Evolutionary conservation across 2,888 invertebrate genomes (phyloP).

Genomic region (Pyrrhosoma nymphula): DNA sequence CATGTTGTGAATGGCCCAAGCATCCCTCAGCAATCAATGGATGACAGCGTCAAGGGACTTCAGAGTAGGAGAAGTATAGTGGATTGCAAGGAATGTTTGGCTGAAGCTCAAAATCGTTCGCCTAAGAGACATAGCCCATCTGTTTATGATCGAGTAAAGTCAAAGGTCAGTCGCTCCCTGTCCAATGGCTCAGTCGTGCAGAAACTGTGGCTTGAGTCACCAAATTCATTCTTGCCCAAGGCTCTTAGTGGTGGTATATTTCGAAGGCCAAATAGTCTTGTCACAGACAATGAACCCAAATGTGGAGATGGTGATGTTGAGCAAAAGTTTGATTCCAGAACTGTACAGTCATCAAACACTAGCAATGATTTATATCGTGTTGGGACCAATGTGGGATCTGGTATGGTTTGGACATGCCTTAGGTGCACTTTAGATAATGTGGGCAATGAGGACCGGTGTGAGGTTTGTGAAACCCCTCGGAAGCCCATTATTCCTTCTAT

Average conservation of each 20-base stretch:
- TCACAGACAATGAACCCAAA: constrained; percentile 75
- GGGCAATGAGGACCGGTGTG: constrained; percentile 84
- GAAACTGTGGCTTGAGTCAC: constrained; percentile 73
- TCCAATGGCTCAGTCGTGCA: constrained; percentile 84
- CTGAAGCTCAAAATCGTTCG: constrained; percentile 76
- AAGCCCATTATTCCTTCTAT: constrained; percentile 73
- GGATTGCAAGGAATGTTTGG: constrained; percentile 58
- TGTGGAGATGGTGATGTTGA: constrained; percentile 76
- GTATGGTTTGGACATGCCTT: constrained; percentile 83
- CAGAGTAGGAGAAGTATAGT: constrained; percentile 30
- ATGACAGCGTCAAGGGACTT: constrained; percentile 36
- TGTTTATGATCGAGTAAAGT: constrained; percentile 79
- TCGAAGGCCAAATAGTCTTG: constrained; percentile 74
- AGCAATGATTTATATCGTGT: constrained; percentile 79
- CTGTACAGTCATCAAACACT: constrained; percentile 76
- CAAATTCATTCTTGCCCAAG: constrained; percentile 69
- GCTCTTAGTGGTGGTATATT: constrained; percentile 71
- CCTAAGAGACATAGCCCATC: constrained; percentile 79
- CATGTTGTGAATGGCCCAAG: constrained; percentile 50
- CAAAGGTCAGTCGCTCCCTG: constrained; percentile 82
- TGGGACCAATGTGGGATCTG: constrained; percentile 72
- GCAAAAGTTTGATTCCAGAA: constrained; percentile 53
- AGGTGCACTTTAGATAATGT: constrained; percentile 89
- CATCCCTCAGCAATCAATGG: constrained; percentile 30
- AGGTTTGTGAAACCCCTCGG: constrained; percentile 87